phyloP scores from a whole-genome alignment of 2,888 invertebrate species.

The Platycnemis pennipes region DNA sequence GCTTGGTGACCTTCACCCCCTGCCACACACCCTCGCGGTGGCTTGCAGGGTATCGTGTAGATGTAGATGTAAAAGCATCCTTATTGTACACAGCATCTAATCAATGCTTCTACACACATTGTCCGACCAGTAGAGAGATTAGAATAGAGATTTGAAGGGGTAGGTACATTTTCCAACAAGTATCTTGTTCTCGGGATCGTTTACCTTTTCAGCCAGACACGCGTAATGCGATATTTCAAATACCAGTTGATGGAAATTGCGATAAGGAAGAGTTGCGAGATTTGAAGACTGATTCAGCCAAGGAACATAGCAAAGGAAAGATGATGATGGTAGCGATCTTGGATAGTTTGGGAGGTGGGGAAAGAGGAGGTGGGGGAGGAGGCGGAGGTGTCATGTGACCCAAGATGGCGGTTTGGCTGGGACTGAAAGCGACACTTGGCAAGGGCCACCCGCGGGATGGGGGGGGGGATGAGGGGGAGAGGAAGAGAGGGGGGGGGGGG shows the following conservation, averaged over 20 bases:
- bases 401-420: conserved; percentile 61
- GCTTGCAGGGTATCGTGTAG: too few species aligned
- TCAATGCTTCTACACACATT: too few species aligned
- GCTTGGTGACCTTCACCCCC: too few species aligned
- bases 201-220: not conserved
- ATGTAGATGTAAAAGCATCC: too few species aligned
- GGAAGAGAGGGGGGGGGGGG: not conserved
- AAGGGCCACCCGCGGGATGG: conserved; percentile 42
- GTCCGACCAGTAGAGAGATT: too few species aligned
- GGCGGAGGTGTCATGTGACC: conserved; percentile 50
- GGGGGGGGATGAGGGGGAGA: conserved; percentile 4
- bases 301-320: not conserved
- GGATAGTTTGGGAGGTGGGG: not conserved
- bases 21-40: too few species aligned
- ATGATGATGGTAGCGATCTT: not conserved
- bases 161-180: too few species aligned
- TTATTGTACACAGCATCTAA: too few species aligned
- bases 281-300: not conserved
- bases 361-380: not conserved
- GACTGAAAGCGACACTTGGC: conserved; percentile 62
- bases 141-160: too few species aligned
- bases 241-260: not conserved
- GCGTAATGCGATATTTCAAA: not conserved
- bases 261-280: not conserved
- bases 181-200: too few species aligned